Evolutionary conservation across 2,888 invertebrate genomes (phyloP).

Genomic region (Drosophila austrosaltans): DNA sequence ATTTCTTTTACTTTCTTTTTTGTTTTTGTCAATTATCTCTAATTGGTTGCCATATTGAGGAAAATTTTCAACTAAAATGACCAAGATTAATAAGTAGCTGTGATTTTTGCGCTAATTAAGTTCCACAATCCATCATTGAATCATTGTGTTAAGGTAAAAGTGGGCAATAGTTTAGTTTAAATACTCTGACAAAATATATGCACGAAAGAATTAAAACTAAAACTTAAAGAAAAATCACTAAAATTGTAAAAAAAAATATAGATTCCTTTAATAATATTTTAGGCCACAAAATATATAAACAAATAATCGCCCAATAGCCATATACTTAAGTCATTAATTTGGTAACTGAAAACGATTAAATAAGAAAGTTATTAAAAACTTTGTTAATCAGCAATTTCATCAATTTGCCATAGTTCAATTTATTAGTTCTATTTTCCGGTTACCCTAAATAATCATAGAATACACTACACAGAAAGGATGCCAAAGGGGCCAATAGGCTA

Average conservation of each 20-base stretch:
- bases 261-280: too few relatives aligned
- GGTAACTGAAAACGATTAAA: too few relatives aligned
- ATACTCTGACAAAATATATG: background rate
- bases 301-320: too few relatives aligned
- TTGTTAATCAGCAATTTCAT: background rate
- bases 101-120: background rate
- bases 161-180: too few relatives aligned
- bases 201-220: background rate
- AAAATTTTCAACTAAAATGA: background rate
- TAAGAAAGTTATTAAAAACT: too few relatives aligned
- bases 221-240: too few relatives aligned
- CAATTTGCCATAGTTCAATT: background rate
- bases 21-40: background rate
- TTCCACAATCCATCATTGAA: background rate
- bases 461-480: background rate
- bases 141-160: too few relatives aligned
- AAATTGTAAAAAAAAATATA: too few relatives aligned
- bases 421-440: constrained; percentile 1
- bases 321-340: too few relatives aligned
- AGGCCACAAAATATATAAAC: too few relatives aligned
- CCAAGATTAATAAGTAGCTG: background rate
- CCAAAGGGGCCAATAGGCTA: background rate
- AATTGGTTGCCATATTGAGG: background rate
- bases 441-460: constrained; percentile 4
- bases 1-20: background rate